phyloP scores from a whole-genome alignment of 2,113 vertebrate genomes.

The Lanius collurio region DNA sequence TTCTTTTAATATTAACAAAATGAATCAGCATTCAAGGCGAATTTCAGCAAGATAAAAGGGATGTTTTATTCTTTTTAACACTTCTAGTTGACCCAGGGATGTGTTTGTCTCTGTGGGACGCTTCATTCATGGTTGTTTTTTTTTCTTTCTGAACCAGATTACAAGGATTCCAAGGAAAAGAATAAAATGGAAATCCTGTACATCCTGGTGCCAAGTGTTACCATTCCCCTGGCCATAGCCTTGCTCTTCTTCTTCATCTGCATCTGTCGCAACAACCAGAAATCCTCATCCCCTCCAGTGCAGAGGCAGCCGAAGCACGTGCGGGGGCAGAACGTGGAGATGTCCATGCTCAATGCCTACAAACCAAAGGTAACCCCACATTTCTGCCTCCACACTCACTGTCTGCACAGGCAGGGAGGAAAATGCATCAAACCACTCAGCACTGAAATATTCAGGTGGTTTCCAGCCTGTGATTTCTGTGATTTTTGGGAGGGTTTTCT shows the following conservation, averaged over 20 bases:
- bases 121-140: neutral
- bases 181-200: constrained; percentile 95
- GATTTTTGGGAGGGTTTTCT: neutral
- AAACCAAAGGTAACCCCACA: constrained; percentile 87
- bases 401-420: neutral
- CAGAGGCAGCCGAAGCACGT: constrained; percentile 91
- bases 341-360: constrained; percentile 95
- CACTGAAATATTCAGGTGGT: neutral
- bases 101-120: neutral
- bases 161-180: constrained; percentile 90
- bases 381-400: neutral
- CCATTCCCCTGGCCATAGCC: constrained; percentile 92
- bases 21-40: neutral
- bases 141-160: constrained; percentile 71
- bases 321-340: constrained; percentile 95
- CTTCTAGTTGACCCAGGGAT: neutral
- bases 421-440: neutral
- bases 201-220: constrained; percentile 94
- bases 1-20: neutral
- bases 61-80: neutral
- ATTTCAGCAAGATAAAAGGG: neutral
- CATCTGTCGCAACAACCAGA: constrained; percentile 96
- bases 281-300: constrained; percentile 82
- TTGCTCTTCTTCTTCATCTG: constrained; percentile 98
- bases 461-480: neutral